Evolutionary conservation across 2,113 vertebrate genomes (phyloP).

Genomic region (Benitochromis conjunctus): DNA sequence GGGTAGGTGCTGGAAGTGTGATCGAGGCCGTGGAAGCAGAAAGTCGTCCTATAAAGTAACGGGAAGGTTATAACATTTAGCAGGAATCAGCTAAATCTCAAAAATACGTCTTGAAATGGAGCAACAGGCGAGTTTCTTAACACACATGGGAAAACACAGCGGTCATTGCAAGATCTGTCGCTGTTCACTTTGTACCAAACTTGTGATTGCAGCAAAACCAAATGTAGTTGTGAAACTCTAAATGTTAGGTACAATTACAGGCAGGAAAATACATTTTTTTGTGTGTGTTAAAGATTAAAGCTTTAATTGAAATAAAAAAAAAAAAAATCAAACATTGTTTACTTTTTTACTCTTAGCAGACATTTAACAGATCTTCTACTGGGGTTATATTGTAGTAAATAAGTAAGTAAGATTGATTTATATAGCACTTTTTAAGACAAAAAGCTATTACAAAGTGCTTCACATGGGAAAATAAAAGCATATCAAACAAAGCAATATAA

Average conservation of each 20-base stretch:
- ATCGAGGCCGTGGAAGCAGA: background rate
- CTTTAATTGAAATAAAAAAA: background rate
- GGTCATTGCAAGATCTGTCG: background rate
- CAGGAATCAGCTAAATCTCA: background rate
- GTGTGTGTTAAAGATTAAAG: background rate
- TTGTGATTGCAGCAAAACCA: background rate
- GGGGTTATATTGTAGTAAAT: background rate
- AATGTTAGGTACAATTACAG: background rate
- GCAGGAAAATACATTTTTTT: background rate
- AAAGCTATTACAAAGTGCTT: too few species aligned
- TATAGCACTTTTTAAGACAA: too few species aligned
- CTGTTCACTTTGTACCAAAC: background rate
- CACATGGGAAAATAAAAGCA: too few species aligned
- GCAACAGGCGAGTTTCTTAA: background rate
- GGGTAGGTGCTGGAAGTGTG: conserved; percentile 16
- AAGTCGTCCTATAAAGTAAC: conserved; percentile 17
- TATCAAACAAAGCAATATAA: too few species aligned
- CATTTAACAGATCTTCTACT: background rate
- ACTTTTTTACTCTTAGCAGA: background rate
- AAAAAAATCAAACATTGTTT: background rate
- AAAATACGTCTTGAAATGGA: background rate
- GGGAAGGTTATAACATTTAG: background rate
- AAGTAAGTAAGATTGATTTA: too few species aligned
- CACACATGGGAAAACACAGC: background rate
- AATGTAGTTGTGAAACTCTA: background rate